Evolutionary conservation across 1,140 invertebrate species (phyloP).

Genomic region (Phocides pigmalion): DNA sequence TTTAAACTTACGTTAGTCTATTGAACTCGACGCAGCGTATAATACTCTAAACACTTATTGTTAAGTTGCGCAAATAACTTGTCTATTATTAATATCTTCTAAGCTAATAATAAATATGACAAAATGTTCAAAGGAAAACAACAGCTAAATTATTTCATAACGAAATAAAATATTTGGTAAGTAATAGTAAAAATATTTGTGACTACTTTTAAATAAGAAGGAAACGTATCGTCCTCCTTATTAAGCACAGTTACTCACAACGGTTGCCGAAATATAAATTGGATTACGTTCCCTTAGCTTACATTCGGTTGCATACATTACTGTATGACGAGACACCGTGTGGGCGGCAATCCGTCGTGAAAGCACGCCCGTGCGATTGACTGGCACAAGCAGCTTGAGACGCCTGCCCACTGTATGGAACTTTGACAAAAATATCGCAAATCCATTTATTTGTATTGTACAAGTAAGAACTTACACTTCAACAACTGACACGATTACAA

Average conservation of each 20-base stretch:
- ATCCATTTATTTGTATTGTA: too few species aligned
- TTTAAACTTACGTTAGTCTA: too few species aligned
- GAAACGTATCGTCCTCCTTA: not conserved
- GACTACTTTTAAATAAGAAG: not conserved
- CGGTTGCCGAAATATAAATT: conserved; percentile 11
- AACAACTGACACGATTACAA: not conserved
- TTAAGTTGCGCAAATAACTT: too few species aligned
- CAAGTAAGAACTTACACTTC: too few species aligned
- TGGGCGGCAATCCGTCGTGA: conserved; percentile 27
- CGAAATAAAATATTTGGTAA: not conserved
- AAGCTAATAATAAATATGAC: too few species aligned
- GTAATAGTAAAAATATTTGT: not conserved
- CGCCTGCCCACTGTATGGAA: not conserved
- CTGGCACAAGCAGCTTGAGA: conserved; percentile 2
- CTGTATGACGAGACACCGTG: conserved; percentile 21
- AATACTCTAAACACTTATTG: too few species aligned
- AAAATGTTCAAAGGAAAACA: too few species aligned
- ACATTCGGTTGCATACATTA: conserved; percentile 26
- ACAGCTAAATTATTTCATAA: too few species aligned
- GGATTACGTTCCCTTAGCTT: conserved; percentile 12
- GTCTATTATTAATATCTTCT: too few species aligned
- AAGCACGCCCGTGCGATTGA: conserved; percentile 36
- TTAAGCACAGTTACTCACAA: not conserved
- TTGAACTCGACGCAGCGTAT: too few species aligned
- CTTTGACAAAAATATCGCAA: not conserved